Percentiles rank a stretch among this genome's conserved stretches.
phyloP scores from a whole-genome alignment of 2,888 invertebrate species.

The Eustalomyia histrio region DNA sequence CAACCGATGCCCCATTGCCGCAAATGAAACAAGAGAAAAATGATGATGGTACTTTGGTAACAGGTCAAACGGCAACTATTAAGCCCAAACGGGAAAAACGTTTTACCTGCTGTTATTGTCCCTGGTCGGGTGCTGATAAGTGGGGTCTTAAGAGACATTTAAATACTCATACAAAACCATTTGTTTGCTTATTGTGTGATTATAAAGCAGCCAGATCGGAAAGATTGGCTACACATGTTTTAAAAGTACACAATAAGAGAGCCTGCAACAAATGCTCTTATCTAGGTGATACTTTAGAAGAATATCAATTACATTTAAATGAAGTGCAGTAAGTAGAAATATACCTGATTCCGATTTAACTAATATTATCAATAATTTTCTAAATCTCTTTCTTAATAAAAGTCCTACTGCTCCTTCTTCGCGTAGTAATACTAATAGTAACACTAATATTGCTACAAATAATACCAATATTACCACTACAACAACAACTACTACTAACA shows the following conservation, averaged over 20 bases:
- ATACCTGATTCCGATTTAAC: background rate
- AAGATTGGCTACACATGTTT: constrained; percentile 92
- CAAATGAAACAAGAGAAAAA: constrained; percentile 78
- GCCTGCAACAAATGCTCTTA: constrained; percentile 94
- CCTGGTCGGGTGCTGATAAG: constrained; percentile 95
- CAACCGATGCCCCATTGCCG: constrained; percentile 76
- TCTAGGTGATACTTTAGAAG: constrained; percentile 90
- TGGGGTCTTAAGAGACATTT: constrained; percentile 96
- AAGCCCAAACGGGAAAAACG: constrained; percentile 84
- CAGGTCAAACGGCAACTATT: constrained; percentile 68
- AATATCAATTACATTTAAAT: constrained; percentile 88
- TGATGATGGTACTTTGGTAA: constrained; percentile 72
- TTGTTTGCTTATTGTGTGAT: constrained; percentile 93
- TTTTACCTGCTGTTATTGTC: constrained; percentile 93
- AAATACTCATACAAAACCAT: constrained; percentile 95
- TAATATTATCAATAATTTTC: background rate
- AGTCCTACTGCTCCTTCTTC: constrained; percentile 59
- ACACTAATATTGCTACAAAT: constrained; percentile 71
- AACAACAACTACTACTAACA: constrained; percentile 63
- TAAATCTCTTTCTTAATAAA: constrained; percentile 35
- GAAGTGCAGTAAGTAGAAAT: constrained; percentile 86
- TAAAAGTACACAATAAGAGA: constrained; percentile 94
- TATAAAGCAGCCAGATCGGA: constrained; percentile 96
- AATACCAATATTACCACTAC: constrained; percentile 71
- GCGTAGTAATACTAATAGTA: constrained; percentile 77